A percentile compares a stretch with the other conserved stretches of the same genome.
Conservation (phyloP, 1,140 invertebrate species). For the Leptopilina clavipes region DNA sequence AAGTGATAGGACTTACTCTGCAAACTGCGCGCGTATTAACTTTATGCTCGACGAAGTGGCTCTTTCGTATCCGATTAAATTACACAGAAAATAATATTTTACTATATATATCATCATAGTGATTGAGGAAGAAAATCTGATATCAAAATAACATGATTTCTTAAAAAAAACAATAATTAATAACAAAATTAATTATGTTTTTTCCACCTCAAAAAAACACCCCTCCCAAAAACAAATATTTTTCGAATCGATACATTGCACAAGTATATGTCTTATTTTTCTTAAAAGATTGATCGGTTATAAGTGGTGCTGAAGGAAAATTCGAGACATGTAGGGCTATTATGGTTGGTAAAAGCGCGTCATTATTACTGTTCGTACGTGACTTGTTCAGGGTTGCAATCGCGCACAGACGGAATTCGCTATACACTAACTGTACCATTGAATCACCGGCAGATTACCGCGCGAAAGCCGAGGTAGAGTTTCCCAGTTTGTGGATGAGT, state of each 20-base stretch:
- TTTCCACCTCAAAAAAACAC: too few relatives aligned
- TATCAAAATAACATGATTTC: constrained; percentile 30
- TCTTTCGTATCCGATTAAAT: constrained; percentile 33
- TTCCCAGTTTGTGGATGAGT: constrained; percentile 69
- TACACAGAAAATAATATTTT: constrained; percentile 36
- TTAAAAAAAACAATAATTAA: too few relatives aligned
- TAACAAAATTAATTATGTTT: too few relatives aligned
- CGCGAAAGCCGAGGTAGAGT: constrained; percentile 54
- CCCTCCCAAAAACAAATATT: too few relatives aligned
- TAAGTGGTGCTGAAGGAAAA: constrained; percentile 47
- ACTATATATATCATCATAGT: not conserved
- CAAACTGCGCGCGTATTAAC: constrained; percentile 15
- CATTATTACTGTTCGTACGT: constrained; percentile 62
- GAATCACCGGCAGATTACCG: constrained; percentile 63
- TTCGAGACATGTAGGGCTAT: constrained; percentile 61
- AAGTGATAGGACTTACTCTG: constrained; percentile 31
- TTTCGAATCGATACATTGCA: too few relatives aligned
- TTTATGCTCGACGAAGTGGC: constrained; percentile 34
- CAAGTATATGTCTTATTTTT: not conserved
- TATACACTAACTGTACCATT: constrained; percentile 50
- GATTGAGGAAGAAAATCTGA: constrained; percentile 33
- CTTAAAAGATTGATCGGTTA: constrained; percentile 46
- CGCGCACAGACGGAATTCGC: constrained; percentile 42
- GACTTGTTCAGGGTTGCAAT: constrained; percentile 49
- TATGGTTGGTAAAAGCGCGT: constrained; percentile 54